Conservation (phyloP, 2,113 vertebrate species). For the Ammodytes dubius region DNA sequence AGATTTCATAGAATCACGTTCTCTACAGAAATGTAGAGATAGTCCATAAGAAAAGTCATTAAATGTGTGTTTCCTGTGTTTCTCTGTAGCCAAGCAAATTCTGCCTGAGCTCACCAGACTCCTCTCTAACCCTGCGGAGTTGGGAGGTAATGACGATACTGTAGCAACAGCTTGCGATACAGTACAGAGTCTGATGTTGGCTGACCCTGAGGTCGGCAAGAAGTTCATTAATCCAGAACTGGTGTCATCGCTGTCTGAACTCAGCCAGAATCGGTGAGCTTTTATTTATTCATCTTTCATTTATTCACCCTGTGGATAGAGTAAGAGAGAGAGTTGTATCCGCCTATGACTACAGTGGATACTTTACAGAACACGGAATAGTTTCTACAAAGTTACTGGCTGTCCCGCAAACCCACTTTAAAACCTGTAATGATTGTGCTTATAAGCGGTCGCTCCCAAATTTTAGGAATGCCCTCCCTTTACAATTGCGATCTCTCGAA, state of each 20-base stretch:
- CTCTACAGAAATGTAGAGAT: background rate
- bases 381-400: no score
- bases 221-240: slow-evolving; percentile 83
- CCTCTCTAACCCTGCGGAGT: slow-evolving; percentile 75
- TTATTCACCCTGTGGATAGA: no score
- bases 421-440: no score
- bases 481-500: no score
- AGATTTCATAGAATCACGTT: background rate
- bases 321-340: no score
- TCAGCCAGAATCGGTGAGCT: slow-evolving; percentile 87
- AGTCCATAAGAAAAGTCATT: background rate
- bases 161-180: slow-evolving; percentile 87
- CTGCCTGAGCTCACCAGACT: slow-evolving; percentile 88
- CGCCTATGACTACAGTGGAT: no score
- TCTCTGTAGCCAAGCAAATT: slow-evolving; percentile 84
- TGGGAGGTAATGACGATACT: slow-evolving; percentile 85
- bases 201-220: slow-evolving; percentile 87
- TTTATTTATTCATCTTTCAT: background rate
- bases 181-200: slow-evolving; percentile 85
- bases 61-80: slow-evolving; percentile 7
- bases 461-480: no score
- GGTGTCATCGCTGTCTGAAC: slow-evolving; percentile 82
- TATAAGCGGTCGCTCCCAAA: no score
- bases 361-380: no score
- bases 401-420: no score